A percentile compares a stretch with the other conserved stretches of the same genome.
phyloP scores from a whole-genome alignment of 1,140 invertebrate genomes.

The Ceratosolen solmsi region DNA sequence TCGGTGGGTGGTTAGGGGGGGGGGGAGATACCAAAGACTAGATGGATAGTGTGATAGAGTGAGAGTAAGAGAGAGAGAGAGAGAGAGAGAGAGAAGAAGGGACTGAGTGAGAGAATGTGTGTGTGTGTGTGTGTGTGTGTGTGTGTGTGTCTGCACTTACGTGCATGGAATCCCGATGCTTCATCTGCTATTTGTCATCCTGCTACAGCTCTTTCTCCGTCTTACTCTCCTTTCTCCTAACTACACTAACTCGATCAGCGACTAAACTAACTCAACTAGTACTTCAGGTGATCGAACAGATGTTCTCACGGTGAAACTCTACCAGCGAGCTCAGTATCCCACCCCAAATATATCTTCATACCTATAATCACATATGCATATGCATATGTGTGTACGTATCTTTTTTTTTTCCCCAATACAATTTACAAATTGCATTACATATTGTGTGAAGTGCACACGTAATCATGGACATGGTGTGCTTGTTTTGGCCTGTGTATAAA shows the following conservation, averaged over 20 bases:
- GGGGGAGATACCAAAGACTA: background rate
- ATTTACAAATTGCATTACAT: no score
- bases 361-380: background rate
- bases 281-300: slow-evolving; percentile 59
- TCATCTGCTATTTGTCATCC: slow-evolving; percentile 68
- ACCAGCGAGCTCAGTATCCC: background rate
- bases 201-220: slow-evolving; percentile 47
- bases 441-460: no score
- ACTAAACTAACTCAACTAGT: slow-evolving; percentile 63
- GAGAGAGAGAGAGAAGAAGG: background rate
- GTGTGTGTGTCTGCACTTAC: slow-evolving; percentile 42
- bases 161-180: slow-evolving; percentile 64
- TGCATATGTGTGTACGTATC: background rate
- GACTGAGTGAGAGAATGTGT: background rate
- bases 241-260: slow-evolving; percentile 66
- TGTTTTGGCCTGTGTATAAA: no score
- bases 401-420: background rate
- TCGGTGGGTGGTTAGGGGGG: background rate
- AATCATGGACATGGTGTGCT: no score
- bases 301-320: slow-evolving; percentile 49
- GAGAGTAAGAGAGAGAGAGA: background rate
- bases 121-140: no score
- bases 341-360: background rate
- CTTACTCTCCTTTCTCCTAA: slow-evolving; percentile 47
- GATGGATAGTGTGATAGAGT: background rate